Evolutionary conservation across 2,113 vertebrate genomes (phyloP).

Genomic region (Xiphophorus maculatus): DNA sequence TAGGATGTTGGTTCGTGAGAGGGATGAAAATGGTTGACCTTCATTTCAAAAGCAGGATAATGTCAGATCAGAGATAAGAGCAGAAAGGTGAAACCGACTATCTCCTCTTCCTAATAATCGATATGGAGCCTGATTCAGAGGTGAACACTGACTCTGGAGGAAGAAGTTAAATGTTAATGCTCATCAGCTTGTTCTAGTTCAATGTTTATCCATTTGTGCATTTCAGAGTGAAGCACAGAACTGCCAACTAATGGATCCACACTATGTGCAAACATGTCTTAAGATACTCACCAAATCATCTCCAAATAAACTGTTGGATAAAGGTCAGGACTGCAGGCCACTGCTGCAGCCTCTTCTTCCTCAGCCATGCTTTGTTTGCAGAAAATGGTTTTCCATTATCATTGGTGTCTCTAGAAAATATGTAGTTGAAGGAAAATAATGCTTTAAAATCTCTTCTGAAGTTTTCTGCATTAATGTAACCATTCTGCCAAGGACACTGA

Average conservation of each 20-base stretch:
- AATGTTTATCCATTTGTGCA: background rate
- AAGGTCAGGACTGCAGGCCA: no score
- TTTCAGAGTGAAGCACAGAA: background rate
- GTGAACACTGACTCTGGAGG: background rate
- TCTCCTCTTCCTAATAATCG: conserved; percentile 8
- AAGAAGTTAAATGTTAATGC: background rate
- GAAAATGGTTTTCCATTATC: no score
- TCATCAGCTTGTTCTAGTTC: background rate
- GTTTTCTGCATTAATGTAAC: background rate
- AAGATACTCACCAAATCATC: no score
- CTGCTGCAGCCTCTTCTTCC: no score
- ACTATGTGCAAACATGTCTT: no score
- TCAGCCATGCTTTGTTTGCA: no score
- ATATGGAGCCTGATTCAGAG: conserved; percentile 15
- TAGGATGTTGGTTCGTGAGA: conserved; percentile 5
- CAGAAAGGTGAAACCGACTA: conserved; percentile 6
- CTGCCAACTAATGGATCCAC: no score
- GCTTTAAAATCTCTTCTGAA: background rate
- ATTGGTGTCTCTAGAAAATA: no score
- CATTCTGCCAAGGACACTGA: background rate
- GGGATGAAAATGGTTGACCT: conserved; percentile 49
- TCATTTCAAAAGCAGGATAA: background rate
- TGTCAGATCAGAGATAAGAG: background rate
- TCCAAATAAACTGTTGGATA: no score
- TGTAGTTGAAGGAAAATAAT: no score